Percentiles rank a stretch among this genome's conserved stretches.
phyloP scores from a whole-genome alignment of 1,140 invertebrate species.

The Monomorium pharaonis region DNA sequence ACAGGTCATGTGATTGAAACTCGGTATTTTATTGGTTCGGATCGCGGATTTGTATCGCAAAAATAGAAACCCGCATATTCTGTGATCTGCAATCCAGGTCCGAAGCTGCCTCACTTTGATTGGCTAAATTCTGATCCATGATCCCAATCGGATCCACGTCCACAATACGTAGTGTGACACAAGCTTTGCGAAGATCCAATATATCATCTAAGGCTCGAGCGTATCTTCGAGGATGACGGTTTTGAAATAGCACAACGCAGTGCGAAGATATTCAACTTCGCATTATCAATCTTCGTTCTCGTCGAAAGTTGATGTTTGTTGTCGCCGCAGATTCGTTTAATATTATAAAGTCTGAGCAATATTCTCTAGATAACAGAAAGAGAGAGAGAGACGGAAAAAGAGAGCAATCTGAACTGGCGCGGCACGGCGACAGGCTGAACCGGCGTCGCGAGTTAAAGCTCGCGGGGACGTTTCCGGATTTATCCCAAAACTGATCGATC shows the following conservation, averaged over 20 bases:
- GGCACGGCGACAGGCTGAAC: not conserved
- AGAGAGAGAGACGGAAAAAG: not conserved
- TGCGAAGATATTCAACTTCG: not conserved
- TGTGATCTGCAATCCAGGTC: too few species aligned
- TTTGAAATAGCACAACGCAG: not conserved
- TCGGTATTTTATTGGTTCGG: too few species aligned
- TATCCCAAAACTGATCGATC: slow-evolving; percentile 29
- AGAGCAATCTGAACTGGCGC: not conserved
- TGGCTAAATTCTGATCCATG: too few species aligned
- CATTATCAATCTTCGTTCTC: not conserved
- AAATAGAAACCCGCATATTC: too few species aligned
- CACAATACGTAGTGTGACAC: too few species aligned
- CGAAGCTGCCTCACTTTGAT: too few species aligned
- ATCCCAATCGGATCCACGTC: too few species aligned
- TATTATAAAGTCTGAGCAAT: not conserved
- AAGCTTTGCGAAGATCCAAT: too few species aligned
- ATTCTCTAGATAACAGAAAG: not conserved
- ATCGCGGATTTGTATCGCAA: too few species aligned
- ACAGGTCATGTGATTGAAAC: too few species aligned
- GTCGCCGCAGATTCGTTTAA: slow-evolving; percentile 2
- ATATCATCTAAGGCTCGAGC: not conserved
- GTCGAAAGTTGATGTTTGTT: not conserved
- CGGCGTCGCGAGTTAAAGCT: not conserved
- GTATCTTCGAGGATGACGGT: not conserved
- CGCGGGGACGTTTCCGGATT: not conserved